phyloP scores from a whole-genome alignment of 2,113 vertebrate species.

The Scolopax mira region DNA sequence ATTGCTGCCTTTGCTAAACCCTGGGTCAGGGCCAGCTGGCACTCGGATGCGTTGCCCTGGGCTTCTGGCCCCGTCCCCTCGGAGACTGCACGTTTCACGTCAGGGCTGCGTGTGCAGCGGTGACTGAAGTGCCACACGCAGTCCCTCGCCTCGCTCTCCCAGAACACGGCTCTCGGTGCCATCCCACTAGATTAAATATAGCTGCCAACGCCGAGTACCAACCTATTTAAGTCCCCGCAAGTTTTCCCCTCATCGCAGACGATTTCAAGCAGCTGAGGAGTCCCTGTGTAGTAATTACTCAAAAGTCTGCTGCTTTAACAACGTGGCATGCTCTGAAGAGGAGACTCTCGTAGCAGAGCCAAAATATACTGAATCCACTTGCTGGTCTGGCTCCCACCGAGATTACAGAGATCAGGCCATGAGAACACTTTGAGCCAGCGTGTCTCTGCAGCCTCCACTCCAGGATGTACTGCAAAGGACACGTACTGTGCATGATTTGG shows the following conservation, averaged over 20 bases:
- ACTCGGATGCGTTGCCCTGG: background rate
- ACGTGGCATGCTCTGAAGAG: constrained; percentile 60
- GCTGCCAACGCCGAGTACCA: background rate
- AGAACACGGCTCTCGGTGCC: background rate
- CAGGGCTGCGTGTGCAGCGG: background rate
- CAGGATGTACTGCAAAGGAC: constrained; percentile 66
- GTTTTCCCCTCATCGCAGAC: background rate
- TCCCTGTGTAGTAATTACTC: background rate
- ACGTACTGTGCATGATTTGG: constrained; percentile 69
- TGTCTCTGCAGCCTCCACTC: constrained; percentile 65
- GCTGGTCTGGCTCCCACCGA: constrained; percentile 67
- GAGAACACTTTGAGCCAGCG: constrained; percentile 67
- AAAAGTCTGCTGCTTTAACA: constrained; percentile 38
- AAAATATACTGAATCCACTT: constrained; percentile 61
- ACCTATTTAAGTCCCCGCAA: background rate
- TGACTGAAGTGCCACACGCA: background rate
- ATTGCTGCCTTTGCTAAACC: background rate
- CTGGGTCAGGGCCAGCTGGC: constrained; percentile 44
- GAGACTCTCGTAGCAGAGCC: constrained; percentile 39
- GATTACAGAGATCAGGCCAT: constrained; percentile 61
- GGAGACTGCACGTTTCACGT: background rate
- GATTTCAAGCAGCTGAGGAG: background rate
- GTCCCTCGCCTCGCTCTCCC: background rate
- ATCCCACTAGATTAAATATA: background rate
- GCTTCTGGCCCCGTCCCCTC: constrained; percentile 2